Evolutionary conservation across 2,113 vertebrate species (phyloP).

Genomic region (Actenoides lindsayi): DNA sequence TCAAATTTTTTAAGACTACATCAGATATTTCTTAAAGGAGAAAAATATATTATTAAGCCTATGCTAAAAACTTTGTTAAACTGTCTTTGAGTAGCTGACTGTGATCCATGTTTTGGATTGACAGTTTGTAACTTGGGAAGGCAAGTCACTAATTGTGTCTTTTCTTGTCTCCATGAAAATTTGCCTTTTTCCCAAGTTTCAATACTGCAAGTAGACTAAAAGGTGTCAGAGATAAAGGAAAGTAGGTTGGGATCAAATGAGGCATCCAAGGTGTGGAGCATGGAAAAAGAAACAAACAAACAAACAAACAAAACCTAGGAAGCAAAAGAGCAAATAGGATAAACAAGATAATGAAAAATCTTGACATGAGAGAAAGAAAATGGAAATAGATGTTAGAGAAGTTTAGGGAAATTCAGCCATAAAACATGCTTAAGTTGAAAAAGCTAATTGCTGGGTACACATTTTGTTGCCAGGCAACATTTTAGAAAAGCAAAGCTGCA

Average conservation of each 20-base stretch:
- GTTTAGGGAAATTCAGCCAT: background rate
- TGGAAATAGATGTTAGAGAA: background rate
- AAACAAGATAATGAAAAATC: background rate
- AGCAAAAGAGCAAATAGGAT: background rate
- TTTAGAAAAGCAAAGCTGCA: background rate
- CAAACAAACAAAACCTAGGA: background rate
- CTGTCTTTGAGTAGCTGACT: background rate
- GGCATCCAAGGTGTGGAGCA: background rate
- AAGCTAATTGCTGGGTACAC: background rate
- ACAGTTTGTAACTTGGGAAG: background rate
- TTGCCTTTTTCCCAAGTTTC: background rate
- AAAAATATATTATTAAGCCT: background rate
- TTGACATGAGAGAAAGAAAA: background rate
- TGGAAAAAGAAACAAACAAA: background rate
- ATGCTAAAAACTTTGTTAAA: background rate
- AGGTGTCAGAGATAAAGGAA: background rate
- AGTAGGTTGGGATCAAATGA: background rate
- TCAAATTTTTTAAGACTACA: background rate
- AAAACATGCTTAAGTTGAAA: background rate
- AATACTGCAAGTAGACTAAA: background rate
- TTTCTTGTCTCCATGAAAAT: background rate
- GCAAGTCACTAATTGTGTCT: background rate
- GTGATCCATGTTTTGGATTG: background rate
- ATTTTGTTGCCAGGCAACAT: slow-evolving; percentile 25
- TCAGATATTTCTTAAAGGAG: background rate